phyloP scores from a whole-genome alignment of 2,888 invertebrate species.

The Apamea anceps region DNA sequence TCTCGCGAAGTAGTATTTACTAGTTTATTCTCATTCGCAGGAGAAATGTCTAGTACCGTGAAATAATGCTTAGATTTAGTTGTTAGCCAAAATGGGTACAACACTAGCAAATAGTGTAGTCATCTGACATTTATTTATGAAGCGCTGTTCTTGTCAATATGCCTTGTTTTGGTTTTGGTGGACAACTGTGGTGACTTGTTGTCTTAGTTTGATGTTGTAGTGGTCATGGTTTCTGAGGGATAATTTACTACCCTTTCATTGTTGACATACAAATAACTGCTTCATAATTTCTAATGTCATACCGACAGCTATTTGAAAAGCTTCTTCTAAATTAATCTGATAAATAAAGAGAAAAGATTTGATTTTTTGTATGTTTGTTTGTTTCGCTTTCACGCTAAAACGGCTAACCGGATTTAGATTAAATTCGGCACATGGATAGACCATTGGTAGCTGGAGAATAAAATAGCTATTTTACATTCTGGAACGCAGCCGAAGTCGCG shows the following conservation, averaged over 20 bases:
- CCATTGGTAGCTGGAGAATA: too few relatives aligned
- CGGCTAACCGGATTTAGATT: too few relatives aligned
- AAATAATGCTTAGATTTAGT: constrained; percentile 69
- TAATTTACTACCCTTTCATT: constrained; percentile 1
- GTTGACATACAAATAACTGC: background rate
- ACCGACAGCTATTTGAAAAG: background rate
- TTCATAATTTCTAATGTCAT: background rate
- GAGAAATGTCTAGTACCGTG: constrained; percentile 56
- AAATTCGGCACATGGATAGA: too few relatives aligned
- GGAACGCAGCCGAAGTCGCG: too few relatives aligned
- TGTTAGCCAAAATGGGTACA: constrained; percentile 64
- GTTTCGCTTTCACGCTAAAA: too few relatives aligned
- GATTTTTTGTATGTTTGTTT: background rate
- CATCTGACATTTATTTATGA: constrained; percentile 61
- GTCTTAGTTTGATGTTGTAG: constrained; percentile 1
- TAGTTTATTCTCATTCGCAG: constrained; percentile 55
- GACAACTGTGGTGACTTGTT: constrained; percentile 32
- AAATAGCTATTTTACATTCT: too few relatives aligned
- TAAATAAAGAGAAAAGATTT: too few relatives aligned
- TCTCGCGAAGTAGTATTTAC: constrained; percentile 65
- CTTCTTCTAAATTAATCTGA: background rate
- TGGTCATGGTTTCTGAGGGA: background rate
- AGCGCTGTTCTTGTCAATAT: constrained; percentile 40
- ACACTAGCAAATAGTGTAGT: constrained; percentile 46
- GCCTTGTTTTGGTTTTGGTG: constrained; percentile 42